Base-by-base conservation (phyloP, 2,888 invertebrate species). In the Tetragonisca angustula region DNA sequence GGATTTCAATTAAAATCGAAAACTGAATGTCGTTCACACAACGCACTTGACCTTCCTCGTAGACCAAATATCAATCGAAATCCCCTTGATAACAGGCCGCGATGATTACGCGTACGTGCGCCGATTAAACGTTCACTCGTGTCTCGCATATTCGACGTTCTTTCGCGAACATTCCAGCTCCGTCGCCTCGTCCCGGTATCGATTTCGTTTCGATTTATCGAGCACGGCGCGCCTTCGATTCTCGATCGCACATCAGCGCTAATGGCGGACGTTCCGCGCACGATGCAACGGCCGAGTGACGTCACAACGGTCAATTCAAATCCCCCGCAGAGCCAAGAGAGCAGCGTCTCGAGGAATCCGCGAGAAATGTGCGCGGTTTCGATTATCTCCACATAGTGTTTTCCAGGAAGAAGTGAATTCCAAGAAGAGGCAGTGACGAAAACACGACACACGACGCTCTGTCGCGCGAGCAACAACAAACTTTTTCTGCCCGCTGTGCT, bases 31-130 rank as follows among this genome's bases (percentile, higher is more conserved):
- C 87, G 79, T 73, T 81, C 76, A 71, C 86, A 86, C 78, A 70
- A 59, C 72, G 86, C 73, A 84, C 89, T 89, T 88, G 89, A 89
- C 89, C 89, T 88, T 88, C 79, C 89, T 49, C 84, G 76, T 81
- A 86, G 83, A 32, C 32, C 59, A 81, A 73, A 68, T 81, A n/a
- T 86, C 86, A 84, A 86, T 88, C 82, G 89, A 84, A 89, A 80
- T 80, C 80, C 86, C 76, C 49, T 83, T 65, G 87, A 68, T 56
- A 65, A 43, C 68, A 83, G 78, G 11, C 67, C 74, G 70, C 78
- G 85, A 76, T 73, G 87, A 27, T 87, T 84, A 83, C 87, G 81
- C 89, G 72, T 88, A 79, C 72, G 61, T 68, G 74, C 87, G 85
- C 82, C 69, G 81, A 77, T 87, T 74, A 89, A 82, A 36, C 67